Evolutionary conservation across 2,888 invertebrate genomes (phyloP), one percentile per base, ranked within the genome.

Genomic region (Diarsia dahlii): DNA sequence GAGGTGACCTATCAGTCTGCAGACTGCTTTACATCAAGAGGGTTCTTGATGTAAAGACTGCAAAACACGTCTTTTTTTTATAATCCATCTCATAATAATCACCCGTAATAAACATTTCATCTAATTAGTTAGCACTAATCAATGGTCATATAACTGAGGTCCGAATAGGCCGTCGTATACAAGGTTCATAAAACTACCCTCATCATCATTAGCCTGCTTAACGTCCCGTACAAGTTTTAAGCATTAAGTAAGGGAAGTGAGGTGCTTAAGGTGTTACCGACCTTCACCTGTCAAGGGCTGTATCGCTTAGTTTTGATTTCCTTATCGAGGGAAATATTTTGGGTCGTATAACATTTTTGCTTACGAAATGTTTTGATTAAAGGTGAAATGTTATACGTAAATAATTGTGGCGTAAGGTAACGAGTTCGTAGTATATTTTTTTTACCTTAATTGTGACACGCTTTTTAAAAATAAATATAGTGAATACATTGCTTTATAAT

Each of bases 221-320:
- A 85, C 78, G 83, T 85, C 58, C 82, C 85, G 82, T 82, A 81
- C 82, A 78, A 85, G 72, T 82, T 84, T 85, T 85, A 69, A 84
- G 74, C 78, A 78, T 84, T 85, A 84, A 74, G 70, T 78, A 67
- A 81, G 74, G 68, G 74, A 69, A 81, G 71, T 71, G 39, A 39
- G 74, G 85, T 64, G 62, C 74, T 85, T 85, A 71, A 75, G 82
- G 83, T 81, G 85, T 66, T 78, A 65, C 15, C 60, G 85, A 60
- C 83, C 82, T 82, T 85, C 74, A 85, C 71, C 82, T 84, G 82
- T 85, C 83, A 77, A 28, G 73, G 68, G 71, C 56, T 80, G 58
- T 74, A 82, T 60, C 71, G 82, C 82, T 83, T 71, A 77, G 67
- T 69, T 77, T 74, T 85, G 78, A 77, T 83, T 85, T 65, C 73